Conservation (phyloP, 2,113 vertebrate genomes). For the Raja brachyura region DNA sequence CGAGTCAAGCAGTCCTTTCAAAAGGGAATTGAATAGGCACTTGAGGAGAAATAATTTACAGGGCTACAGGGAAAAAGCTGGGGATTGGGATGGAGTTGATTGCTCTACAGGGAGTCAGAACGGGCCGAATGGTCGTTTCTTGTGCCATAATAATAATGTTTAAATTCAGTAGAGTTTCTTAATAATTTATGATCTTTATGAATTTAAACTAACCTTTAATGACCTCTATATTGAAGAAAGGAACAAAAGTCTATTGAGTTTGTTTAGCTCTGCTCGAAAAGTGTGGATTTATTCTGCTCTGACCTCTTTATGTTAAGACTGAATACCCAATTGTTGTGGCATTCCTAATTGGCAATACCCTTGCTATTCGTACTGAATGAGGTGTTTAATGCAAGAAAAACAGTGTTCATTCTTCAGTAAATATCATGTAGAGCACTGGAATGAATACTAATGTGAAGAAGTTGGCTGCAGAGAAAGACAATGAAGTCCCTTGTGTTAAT, state of each 20-base stretch:
- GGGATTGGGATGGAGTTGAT: too few species aligned
- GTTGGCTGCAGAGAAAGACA: not conserved
- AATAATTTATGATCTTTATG: constrained; percentile 25
- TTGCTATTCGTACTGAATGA: constrained; percentile 14
- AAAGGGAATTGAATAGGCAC: too few species aligned
- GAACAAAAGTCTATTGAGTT: constrained; percentile 32
- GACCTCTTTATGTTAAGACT: not conserved
- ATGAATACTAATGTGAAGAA: constrained; percentile 29
- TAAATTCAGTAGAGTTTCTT: not conserved
- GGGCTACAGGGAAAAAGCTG: too few species aligned
- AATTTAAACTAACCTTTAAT: not conserved
- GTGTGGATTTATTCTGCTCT: not conserved
- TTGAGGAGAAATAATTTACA: too few species aligned
- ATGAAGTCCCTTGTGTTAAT: constrained; percentile 26
- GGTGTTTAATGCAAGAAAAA: constrained; percentile 36
- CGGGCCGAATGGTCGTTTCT: too few species aligned
- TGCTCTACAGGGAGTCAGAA: too few species aligned
- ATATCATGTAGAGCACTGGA: constrained; percentile 6
- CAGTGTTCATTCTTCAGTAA: constrained; percentile 31
- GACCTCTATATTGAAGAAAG: not conserved
- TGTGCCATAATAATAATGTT: not conserved
- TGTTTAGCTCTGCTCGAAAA: constrained; percentile 19
- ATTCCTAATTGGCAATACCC: constrained; percentile 35
- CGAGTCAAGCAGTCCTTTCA: too few species aligned
- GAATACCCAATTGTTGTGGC: constrained; percentile 29